These are phyloP conservation scores for Lysandra bellargus DNA, from an alignment of 2,888 invertebrate species.

Conservation along the genomic window DNA sequence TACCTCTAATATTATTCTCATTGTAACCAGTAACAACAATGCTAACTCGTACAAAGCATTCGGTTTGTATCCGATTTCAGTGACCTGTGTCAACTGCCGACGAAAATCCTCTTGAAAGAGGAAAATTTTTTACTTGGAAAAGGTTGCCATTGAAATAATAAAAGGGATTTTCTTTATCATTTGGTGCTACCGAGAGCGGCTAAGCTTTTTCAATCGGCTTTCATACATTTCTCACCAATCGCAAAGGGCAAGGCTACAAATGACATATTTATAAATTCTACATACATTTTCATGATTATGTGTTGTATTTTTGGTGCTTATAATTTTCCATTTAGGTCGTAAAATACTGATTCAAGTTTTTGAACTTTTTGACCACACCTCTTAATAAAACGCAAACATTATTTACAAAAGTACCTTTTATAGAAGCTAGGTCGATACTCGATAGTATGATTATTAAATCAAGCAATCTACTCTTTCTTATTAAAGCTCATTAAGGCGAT, in stretches of 20 bases:
- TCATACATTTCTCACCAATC: background rate
- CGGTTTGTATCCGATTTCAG: background rate
- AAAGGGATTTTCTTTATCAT: conserved; percentile 9
- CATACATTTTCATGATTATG: background rate
- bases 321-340: too few species aligned
- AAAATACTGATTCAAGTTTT: too few species aligned
- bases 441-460: too few species aligned
- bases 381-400: too few species aligned
- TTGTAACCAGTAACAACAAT: background rate
- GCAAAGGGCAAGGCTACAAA: background rate
- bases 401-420: too few species aligned
- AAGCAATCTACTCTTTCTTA: too few species aligned
- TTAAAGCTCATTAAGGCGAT: too few species aligned
- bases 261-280: background rate
- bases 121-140: background rate
- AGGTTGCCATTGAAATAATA: conserved; percentile 15
- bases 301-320: too few species aligned
- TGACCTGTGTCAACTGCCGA: background rate
- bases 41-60: background rate
- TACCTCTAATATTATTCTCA: background rate
- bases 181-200: background rate
- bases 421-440: too few species aligned
- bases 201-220: conserved; percentile 26
- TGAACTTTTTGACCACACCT: too few species aligned
- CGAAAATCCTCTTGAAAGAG: conserved; percentile 14